Conservation (phyloP, 2,113 vertebrate genomes). For the Rhinolophus sinicus region DNA sequence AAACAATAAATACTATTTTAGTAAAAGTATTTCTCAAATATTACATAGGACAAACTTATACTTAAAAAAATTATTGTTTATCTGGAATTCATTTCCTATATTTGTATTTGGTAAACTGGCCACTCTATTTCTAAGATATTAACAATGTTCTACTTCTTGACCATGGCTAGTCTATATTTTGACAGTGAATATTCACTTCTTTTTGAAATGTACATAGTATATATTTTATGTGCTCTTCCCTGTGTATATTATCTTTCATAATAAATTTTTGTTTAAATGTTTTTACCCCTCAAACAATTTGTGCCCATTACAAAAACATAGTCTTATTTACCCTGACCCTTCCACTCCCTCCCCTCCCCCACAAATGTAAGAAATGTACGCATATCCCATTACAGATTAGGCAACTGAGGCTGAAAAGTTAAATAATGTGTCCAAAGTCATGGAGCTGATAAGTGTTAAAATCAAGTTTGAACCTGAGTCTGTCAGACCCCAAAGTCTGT, state of each 20-base stretch:
- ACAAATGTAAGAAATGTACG: background rate
- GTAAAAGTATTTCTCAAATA: background rate
- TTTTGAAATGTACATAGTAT: background rate
- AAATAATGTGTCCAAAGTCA: background rate
- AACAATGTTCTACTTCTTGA: background rate
- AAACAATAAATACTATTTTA: conserved; percentile 21
- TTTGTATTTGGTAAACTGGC: background rate
- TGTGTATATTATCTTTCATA: background rate
- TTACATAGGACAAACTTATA: background rate
- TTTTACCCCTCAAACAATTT: background rate
- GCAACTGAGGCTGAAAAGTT: background rate
- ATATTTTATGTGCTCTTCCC: background rate
- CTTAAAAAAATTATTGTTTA: background rate
- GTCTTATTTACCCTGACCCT: background rate
- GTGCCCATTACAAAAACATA: background rate
- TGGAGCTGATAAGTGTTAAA: background rate
- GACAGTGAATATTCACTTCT: background rate
- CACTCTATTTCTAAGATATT: background rate
- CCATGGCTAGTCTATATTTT: background rate
- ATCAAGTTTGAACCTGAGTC: background rate
- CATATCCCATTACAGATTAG: background rate
- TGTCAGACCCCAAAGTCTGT: background rate
- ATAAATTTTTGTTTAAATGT: background rate
- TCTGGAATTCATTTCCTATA: background rate
- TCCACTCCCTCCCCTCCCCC: background rate